phyloP scores from a whole-genome alignment of 2,888 invertebrate species.

The Drosophila mayaguana region DNA sequence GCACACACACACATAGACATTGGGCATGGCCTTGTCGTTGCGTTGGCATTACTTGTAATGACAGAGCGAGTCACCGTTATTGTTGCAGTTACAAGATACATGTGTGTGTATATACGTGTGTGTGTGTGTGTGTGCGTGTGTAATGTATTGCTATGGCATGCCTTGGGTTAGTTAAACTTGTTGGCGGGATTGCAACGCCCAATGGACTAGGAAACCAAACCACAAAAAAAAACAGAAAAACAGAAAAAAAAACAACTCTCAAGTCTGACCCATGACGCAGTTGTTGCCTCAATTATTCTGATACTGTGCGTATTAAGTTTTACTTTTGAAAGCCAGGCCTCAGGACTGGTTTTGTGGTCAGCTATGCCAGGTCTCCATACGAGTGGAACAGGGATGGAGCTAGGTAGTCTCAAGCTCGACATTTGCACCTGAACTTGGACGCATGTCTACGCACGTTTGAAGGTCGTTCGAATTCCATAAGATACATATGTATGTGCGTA shows the following conservation, averaged over 20 bases:
- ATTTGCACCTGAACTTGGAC: conserved; percentile 77
- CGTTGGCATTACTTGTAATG: conserved; percentile 46
- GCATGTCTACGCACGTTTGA: conserved; percentile 58
- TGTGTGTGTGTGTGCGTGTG: background rate
- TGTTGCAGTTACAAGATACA: conserved; percentile 41
- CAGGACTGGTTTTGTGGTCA: conserved; percentile 43
- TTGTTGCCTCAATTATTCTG: conserved; percentile 47
- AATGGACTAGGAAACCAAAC: conserved; percentile 43
- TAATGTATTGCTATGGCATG: conserved; percentile 12
- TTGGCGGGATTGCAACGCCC: conserved; percentile 36
- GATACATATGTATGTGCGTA: background rate
- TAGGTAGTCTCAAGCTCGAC: conserved; percentile 37
- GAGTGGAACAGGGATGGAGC: conserved; percentile 23
- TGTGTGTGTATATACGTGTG: background rate
- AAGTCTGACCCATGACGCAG: conserved; percentile 67
- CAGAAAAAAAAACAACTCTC: conserved; percentile 15
- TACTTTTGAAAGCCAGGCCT: conserved; percentile 49
- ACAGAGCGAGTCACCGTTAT: conserved; percentile 57
- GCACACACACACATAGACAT: conserved; percentile 10
- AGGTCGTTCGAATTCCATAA: conserved; percentile 41
- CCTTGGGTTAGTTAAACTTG: conserved; percentile 58
- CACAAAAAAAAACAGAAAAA: background rate
- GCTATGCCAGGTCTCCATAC: background rate
- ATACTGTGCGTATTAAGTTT: conserved; percentile 57
- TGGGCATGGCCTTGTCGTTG: conserved; percentile 67